These are phyloP conservation scores for Hirundichthys speculiger DNA, from an alignment of 2,113 vertebrate species.

Conservation along the genomic window DNA sequence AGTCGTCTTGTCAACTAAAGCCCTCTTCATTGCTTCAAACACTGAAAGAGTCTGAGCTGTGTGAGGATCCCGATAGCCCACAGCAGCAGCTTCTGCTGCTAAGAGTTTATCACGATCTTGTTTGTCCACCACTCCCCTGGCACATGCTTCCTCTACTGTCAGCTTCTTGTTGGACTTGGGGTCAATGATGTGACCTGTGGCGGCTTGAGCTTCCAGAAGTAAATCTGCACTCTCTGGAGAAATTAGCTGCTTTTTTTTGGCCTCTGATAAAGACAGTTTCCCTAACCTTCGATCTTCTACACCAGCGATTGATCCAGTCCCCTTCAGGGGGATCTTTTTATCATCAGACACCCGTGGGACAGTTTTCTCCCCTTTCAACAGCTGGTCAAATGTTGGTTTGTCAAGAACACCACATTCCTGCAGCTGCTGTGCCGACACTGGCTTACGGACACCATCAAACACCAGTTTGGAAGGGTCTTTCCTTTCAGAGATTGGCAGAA, in stretches of 20 bases:
- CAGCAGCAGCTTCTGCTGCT: slow-evolving; percentile 84
- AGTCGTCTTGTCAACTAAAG: slow-evolving; percentile 82
- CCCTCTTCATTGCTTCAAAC: slow-evolving; percentile 90
- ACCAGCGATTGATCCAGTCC: slow-evolving; percentile 90
- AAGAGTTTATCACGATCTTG: slow-evolving; percentile 86
- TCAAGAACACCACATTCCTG: slow-evolving; percentile 91
- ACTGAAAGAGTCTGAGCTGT: slow-evolving; percentile 83
- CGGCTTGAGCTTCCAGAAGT: slow-evolving; percentile 92
- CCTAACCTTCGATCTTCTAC: slow-evolving; percentile 70
- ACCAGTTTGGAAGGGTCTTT: slow-evolving; percentile 86
- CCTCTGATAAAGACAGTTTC: slow-evolving; percentile 89
- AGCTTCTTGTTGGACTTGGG: slow-evolving; percentile 84
- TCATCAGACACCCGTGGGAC: slow-evolving; percentile 87
- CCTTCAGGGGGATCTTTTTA: slow-evolving; percentile 88
- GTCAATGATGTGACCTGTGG: slow-evolving; percentile 92
- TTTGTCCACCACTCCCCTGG: slow-evolving; percentile 86
- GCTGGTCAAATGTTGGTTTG: slow-evolving; percentile 86
- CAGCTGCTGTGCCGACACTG: slow-evolving; percentile 90
- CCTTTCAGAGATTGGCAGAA: slow-evolving; percentile 80
- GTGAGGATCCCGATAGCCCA: slow-evolving; percentile 88
- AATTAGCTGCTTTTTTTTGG: slow-evolving; percentile 86
- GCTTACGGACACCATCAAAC: slow-evolving; percentile 93
- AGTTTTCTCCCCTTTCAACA: slow-evolving; percentile 86
- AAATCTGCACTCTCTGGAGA: slow-evolving; percentile 83
- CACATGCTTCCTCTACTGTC: slow-evolving; percentile 86